A percentile compares a stretch with the other conserved stretches of the same genome.
phyloP scores from a whole-genome alignment of 2,888 invertebrate genomes.

The Boloria euphrosyne region DNA sequence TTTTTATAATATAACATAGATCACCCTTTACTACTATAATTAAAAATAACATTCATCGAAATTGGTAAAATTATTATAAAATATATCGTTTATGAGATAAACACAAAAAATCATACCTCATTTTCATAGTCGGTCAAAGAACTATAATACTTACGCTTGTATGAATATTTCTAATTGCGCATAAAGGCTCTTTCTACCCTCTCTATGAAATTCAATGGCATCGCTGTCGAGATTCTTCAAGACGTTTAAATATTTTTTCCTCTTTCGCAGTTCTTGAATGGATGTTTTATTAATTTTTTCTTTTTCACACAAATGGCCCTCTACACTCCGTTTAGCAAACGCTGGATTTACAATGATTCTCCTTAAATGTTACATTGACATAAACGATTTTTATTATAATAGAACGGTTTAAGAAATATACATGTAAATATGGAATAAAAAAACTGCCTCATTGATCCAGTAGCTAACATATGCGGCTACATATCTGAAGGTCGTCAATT shows the following conservation, averaged over 20 bases:
- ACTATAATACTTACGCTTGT: constrained; percentile 79
- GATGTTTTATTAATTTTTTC: constrained; percentile 35
- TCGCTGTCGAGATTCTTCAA: constrained; percentile 56
- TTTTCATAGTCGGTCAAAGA: neutral
- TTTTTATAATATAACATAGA: no score
- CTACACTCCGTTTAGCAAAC: constrained; percentile 72
- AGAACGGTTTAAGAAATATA: no score
- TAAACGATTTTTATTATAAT: no score
- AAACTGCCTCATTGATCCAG: no score
- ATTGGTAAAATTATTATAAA: no score
- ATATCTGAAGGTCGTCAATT: no score
- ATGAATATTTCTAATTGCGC: constrained; percentile 84
- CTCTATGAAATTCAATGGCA: constrained; percentile 80
- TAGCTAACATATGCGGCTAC: no score
- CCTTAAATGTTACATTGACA: constrained; percentile 47
- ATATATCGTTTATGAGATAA: no score
- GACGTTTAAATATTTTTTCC: constrained; percentile 52
- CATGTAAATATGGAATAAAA: no score
- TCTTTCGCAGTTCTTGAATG: constrained; percentile 63
- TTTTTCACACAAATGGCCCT: constrained; percentile 33
- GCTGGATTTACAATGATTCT: constrained; percentile 71
- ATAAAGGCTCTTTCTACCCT: constrained; percentile 84
- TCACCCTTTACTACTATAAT: no score
- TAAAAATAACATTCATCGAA: no score
- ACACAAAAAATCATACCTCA: neutral